A percentile compares a stretch with the other conserved stretches of the same genome.
These are phyloP conservation scores for Cyphomyrmex costatus DNA, from an alignment of 1,140 invertebrate species.

Conservation along the genomic window DNA sequence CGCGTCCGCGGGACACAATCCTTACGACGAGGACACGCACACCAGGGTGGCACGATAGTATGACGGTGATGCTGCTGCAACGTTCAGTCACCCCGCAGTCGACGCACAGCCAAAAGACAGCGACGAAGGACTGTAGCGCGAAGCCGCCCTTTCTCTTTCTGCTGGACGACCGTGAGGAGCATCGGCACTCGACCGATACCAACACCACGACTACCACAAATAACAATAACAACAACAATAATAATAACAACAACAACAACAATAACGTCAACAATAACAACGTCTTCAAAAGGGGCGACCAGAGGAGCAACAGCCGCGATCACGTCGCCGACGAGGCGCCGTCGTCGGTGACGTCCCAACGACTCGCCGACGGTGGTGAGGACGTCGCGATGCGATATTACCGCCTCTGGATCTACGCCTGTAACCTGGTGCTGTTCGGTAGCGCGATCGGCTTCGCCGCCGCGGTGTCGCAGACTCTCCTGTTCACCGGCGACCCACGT, in stretches of 20 bases:
- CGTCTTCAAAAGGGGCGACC: conserved; percentile 54
- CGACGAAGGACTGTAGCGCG: conserved; percentile 81
- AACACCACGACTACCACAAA: conserved; percentile 66
- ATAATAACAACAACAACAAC: conserved; percentile 70
- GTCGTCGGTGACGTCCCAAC: conserved; percentile 77
- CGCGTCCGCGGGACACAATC: conserved; percentile 54
- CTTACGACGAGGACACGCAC: conserved; percentile 75
- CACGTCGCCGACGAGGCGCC: conserved; percentile 77
- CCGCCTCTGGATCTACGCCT: conserved; percentile 96
- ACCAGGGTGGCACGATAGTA: conserved; percentile 84
- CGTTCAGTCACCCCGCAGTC: conserved; percentile 86
- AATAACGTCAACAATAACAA: conserved; percentile 70
- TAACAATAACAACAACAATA: conserved; percentile 68
- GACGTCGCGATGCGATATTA: conserved; percentile 91
- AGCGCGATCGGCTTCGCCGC: conserved; percentile 93
- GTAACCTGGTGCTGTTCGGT: conserved; percentile 94
- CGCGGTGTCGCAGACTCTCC: conserved; percentile 91
- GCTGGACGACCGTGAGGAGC: conserved; percentile 79
- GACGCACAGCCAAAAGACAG: conserved; percentile 85
- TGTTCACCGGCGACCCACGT: conserved; percentile 89
- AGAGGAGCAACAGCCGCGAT: conserved; percentile 69
- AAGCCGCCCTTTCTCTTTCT: conserved; percentile 82
- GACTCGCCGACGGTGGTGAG: conserved; percentile 80
- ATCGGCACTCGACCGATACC: conserved; percentile 74
- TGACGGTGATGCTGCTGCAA: conserved; percentile 88